Evolutionary conservation across 2,888 invertebrate genomes (phyloP).

Genomic region (Polylopha cassiicola): DNA sequence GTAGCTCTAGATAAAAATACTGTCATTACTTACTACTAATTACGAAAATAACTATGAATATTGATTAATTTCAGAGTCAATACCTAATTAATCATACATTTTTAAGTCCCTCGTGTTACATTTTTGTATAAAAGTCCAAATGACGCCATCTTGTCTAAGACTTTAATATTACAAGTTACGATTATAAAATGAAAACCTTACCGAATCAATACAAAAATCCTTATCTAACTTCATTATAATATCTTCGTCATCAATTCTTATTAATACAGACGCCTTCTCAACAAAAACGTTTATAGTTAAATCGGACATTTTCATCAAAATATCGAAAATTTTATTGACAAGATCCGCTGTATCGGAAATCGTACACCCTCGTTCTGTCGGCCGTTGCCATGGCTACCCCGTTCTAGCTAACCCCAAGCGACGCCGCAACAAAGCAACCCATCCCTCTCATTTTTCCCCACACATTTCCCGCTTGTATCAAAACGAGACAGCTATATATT

Average conservation of each 20-base stretch:
- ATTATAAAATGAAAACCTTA: slow-evolving; percentile 38
- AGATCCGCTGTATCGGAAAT: slow-evolving; percentile 62
- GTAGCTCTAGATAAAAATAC: too few species aligned
- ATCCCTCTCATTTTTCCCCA: slow-evolving; percentile 37
- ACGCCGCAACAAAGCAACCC: slow-evolving; percentile 23
- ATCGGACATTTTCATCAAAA: slow-evolving; percentile 54
- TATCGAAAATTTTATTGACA: slow-evolving; percentile 61
- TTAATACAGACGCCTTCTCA: slow-evolving; percentile 36
- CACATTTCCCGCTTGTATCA: slow-evolving; percentile 20
- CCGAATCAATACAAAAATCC: slow-evolving; percentile 50
- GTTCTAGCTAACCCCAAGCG: slow-evolving; percentile 42
- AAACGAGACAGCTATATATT: slow-evolving; percentile 37
- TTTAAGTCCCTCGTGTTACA: too few species aligned
- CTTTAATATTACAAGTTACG: neutral
- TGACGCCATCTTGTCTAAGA: slow-evolving; percentile 11
- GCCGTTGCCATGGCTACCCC: slow-evolving; percentile 63
- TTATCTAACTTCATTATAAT: slow-evolving; percentile 29
- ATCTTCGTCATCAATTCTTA: slow-evolving; percentile 34
- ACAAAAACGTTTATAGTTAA: slow-evolving; percentile 45
- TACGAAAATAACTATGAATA: too few species aligned
- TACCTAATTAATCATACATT: too few species aligned
- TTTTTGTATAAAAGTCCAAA: neutral
- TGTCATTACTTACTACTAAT: too few species aligned
- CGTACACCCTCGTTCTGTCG: slow-evolving; percentile 54
- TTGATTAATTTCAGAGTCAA: too few species aligned